A percentile compares a stretch with the other conserved stretches of the same genome.
phyloP scores from a whole-genome alignment of 2,797 vertebrate species.

The Bufotes viridis region DNA sequence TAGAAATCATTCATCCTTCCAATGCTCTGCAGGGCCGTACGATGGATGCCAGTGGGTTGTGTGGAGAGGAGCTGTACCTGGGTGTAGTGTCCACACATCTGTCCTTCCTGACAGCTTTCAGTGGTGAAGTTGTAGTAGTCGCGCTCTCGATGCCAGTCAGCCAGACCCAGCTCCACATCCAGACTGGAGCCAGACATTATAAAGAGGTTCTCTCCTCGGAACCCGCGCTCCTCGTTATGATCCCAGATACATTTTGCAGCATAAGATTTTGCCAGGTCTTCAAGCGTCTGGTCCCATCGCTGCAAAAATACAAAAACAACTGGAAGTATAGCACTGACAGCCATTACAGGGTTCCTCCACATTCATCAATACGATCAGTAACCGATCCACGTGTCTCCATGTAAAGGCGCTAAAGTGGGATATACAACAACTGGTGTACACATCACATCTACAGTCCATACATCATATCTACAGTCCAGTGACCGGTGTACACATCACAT shows the following conservation, averaged over 20 bases:
- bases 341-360: too few species aligned
- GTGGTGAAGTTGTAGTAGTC: constrained; percentile 73
- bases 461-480: too few species aligned
- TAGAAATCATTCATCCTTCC: too few species aligned
- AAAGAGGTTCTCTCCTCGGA: constrained; percentile 77
- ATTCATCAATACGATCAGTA: too few species aligned
- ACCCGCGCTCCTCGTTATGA: constrained; percentile 76
- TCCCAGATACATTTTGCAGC: constrained; percentile 77
- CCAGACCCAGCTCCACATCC: constrained; percentile 69
- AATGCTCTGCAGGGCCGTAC: neutral
- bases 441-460: too few species aligned
- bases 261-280: constrained; percentile 72
- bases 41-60: too few species aligned
- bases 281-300: constrained; percentile 76
- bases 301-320: constrained; percentile 53
- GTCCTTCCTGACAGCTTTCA: constrained; percentile 62
- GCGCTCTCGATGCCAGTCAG: constrained; percentile 73
- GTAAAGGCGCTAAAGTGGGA: too few species aligned
- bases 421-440: too few species aligned
- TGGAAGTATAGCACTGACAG: too few species aligned
- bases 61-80: constrained; percentile 70
- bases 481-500: too few species aligned
- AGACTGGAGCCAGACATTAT: constrained; percentile 69
- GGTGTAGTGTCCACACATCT: constrained; percentile 80
- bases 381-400: too few species aligned